Conservation (phyloP, 2,888 invertebrate genomes). For the Caenorhabditis plicata region DNA sequence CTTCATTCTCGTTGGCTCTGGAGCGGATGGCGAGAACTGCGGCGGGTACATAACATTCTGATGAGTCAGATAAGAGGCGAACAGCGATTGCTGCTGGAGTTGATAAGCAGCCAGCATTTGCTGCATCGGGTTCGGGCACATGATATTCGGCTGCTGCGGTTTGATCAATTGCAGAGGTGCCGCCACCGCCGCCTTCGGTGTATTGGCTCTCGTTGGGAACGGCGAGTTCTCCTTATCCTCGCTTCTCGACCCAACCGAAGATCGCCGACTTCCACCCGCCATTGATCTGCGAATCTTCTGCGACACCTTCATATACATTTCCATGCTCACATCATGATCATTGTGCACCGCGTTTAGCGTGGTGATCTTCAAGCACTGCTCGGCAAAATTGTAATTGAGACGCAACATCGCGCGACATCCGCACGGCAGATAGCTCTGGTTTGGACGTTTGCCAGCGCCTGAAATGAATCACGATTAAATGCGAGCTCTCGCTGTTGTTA, state of each 20-base stretch:
- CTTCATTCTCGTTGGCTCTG: not conserved
- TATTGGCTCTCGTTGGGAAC: too few relatives aligned
- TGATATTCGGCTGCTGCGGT: not conserved
- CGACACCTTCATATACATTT: conserved; percentile 15
- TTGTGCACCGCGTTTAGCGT: conserved; percentile 31
- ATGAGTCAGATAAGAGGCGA: not conserved
- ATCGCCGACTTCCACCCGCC: too few relatives aligned
- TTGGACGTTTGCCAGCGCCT: conserved; percentile 62
- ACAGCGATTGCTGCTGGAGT: not conserved
- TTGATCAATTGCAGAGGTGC: not conserved
- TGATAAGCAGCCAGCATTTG: conserved; percentile 2
- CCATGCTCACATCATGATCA: conserved; percentile 23
- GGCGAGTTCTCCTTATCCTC: not conserved
- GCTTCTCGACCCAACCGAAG: not conserved
- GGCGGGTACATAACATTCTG: not conserved
- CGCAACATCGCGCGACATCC: conserved; percentile 61
- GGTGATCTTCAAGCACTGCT: conserved; percentile 39
- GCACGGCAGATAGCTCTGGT: conserved; percentile 63
- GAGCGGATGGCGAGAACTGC: not conserved
- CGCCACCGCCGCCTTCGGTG: not conserved
- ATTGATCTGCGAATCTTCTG: conserved; percentile 6
- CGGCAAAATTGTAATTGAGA: conserved; percentile 54
- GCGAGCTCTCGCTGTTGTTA: too few relatives aligned
- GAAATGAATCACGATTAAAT: too few relatives aligned
- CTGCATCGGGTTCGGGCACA: not conserved